Base-by-base conservation (phyloP, 2,888 invertebrate genomes). In the Cremastinae sp. region DNA sequence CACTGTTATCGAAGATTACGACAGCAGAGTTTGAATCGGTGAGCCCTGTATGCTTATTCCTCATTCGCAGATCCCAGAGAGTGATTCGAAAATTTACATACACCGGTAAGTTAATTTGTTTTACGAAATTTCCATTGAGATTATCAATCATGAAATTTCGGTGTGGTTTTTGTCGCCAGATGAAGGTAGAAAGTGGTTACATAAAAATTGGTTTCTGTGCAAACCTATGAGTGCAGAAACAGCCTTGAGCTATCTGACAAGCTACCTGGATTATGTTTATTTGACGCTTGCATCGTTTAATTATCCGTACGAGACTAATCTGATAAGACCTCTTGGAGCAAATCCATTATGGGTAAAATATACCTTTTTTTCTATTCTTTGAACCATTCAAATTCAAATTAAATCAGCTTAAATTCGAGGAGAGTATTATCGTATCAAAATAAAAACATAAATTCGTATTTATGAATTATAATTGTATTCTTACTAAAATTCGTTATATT, bases 281-380 rank as follows among this genome's bases (percentile, higher is more conserved):
- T 92, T 92, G 7, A 94, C 95, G 83, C 89, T 98, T 78, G 98
- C 97, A 0, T 98, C 98, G 98, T 95, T 95, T n/a, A 96, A 99
- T 91, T 99, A 99, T 90, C 98, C 99, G 0, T 99, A 98, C 88
- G 91, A 94, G 0, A 93, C 95, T 0, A 93, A 93, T 84, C 99
- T 99, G 89, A 90, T 99, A 59, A 92, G 93, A 56, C 94, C 94
- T 0, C 87, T 99, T 20, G 98, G 98, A 0, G 96, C 94, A 0
- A 92, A 96, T 90, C 98, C 98, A 0, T 94, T 98, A 65, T 90
- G 90, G 84, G 93, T 92, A 80, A 84, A 80, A 75, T n/a, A n/a
- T n/a, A 59, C 41, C 36, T n/a, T n/a, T n/a, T n/a, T n/a, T n/a
- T n/a, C n/a, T n/a, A n/a, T n/a, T n/a, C n/a, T n/a, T n/a, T n/a